Evolutionary conservation across 2,888 invertebrate species (phyloP).

Genomic region (Physocephala rufipes): DNA sequence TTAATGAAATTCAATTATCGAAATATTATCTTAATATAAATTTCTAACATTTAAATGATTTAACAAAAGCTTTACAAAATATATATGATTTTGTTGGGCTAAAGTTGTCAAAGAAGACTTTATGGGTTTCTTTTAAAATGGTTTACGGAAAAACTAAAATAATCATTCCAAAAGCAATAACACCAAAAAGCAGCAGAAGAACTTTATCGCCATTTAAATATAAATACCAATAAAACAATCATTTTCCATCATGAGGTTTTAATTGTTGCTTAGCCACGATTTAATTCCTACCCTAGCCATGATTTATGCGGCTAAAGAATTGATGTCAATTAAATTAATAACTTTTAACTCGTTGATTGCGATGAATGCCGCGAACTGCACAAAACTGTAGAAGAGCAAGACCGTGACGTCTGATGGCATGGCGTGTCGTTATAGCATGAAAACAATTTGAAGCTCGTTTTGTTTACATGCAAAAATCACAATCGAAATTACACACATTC

Average conservation of each 20-base stretch:
- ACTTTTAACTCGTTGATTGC: neutral
- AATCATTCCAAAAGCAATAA: neutral
- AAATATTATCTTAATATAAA: too few species aligned
- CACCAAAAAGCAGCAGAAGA: neutral
- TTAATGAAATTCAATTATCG: too few species aligned
- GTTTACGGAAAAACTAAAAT: neutral
- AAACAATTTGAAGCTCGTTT: slow-evolving; percentile 3
- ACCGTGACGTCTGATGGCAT: neutral
- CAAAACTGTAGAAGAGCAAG: neutral
- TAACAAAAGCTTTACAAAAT: too few species aligned
- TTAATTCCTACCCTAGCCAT: neutral
- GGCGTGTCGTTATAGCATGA: neutral
- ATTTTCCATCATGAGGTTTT: neutral
- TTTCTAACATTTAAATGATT: too few species aligned
- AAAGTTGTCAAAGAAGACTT: too few species aligned
- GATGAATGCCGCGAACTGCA: too few species aligned
- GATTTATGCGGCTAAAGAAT: slow-evolving; percentile 2
- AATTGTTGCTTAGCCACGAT: neutral
- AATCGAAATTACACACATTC: neutral
- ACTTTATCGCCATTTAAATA: neutral
- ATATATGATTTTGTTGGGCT: too few species aligned
- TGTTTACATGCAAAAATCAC: slow-evolving; percentile 3
- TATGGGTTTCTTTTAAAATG: too few species aligned
- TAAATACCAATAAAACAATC: neutral
- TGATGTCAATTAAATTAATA: slow-evolving; percentile 16